Percentiles rank a stretch among this genome's conserved stretches.
Conservation (phyloP, 2,113 vertebrate genomes). For the Acrocephalus kingi region DNA sequence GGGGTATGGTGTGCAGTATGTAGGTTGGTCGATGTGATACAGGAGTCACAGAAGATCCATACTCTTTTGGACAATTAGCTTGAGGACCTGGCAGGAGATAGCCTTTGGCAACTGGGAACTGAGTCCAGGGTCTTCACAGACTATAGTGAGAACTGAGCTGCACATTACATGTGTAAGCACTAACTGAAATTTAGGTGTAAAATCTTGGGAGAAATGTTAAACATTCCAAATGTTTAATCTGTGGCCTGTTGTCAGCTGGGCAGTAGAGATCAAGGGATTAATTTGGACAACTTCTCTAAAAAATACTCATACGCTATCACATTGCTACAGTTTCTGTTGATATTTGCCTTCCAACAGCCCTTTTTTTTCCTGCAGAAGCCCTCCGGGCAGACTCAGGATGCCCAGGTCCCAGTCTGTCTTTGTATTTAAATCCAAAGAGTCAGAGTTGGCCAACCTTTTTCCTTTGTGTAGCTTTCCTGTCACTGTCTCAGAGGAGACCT, state of each 20-base stretch:
- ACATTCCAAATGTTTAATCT: neutral
- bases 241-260: neutral
- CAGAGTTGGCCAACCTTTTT: neutral
- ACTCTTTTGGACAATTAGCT: neutral
- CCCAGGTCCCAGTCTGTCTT: neutral
- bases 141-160: neutral
- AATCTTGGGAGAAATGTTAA: neutral
- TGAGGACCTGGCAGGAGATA: neutral
- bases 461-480: conserved; percentile 19
- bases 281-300: neutral
- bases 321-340: neutral
- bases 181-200: neutral
- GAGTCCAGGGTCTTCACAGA: neutral
- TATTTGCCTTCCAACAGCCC: neutral
- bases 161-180: neutral
- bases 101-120: neutral
- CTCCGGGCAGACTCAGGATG: neutral
- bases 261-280: neutral
- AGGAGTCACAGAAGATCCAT: neutral
- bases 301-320: neutral
- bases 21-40: neutral
- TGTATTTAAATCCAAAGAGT: neutral
- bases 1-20: neutral
- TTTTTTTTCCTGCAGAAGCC: neutral
- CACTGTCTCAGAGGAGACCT: neutral